Evolutionary conservation across 2,797 vertebrate species (phyloP), one percentile per base, ranked within the genome.

Genomic region (Cyclopterus lumpus): DNA sequence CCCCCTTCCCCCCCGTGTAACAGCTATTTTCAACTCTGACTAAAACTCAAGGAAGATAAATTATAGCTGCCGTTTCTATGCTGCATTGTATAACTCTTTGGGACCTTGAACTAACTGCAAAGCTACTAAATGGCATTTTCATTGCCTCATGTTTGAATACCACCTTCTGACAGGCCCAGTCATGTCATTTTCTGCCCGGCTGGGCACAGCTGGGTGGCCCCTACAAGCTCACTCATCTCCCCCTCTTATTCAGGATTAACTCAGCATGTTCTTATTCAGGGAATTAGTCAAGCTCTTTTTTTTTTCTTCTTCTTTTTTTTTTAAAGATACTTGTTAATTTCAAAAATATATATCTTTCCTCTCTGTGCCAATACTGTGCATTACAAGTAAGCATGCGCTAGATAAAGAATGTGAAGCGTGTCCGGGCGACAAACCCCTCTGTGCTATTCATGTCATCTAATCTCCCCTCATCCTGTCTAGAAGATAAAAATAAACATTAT

Each of bases 171-270:
- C 89, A 90, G 75, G 74, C 82, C 72, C 71, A 72, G 83, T 67
- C 84, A 28, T 72, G 78, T 75, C 79, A 84, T 90, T 89, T 92
- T 91, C 83, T 78, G 81, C 67, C 67, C 55, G 80, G 60, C 74
- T 80, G 82, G 77, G 84, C 92, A 92, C 92, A 93, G 92, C 90
- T 92, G 89, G 91, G 76, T 69, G 83, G 83, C 61, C 77, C 57
- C 79, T 30, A 28, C 58, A 66, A 75, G 67, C 71, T 65, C 74
- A 51, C 88, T 85, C 86, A 62, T 67, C 75, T 42, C 51, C 66
- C 65, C 64, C 64, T 73, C 70, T 75, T 57, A 61, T 69, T 78
- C 60, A 68, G 84, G 81, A 90, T 90, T 92, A 81, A 84, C 77
- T 84, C 67, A 8, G 64, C 32, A 51, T 69, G 46, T 53, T 82